Percentiles rank a stretch among this genome's conserved stretches.
Evolutionary conservation across 2,113 vertebrate species (phyloP).

Genomic region (Myiozetetes cayanensis): DNA sequence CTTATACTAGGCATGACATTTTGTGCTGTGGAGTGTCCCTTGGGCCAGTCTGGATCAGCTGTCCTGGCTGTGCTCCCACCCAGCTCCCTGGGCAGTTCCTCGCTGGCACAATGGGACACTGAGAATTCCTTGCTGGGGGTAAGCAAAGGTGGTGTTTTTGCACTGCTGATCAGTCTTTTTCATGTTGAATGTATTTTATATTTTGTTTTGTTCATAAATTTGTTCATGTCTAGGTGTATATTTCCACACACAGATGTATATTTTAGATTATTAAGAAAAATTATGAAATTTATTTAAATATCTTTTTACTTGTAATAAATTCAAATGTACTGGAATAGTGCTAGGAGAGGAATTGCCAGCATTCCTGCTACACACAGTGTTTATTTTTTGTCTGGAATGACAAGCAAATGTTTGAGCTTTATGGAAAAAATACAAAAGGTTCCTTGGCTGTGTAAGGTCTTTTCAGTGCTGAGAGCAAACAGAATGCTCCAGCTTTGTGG

Average conservation of each 20-base stretch:
- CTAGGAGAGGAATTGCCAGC: neutral
- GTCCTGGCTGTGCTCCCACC: neutral
- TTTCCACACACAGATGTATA: neutral
- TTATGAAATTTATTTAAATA: neutral
- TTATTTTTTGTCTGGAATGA: neutral
- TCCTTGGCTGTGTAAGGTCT: neutral
- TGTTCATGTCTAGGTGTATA: neutral
- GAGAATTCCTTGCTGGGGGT: neutral
- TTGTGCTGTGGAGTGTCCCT: neutral
- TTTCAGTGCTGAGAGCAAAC: neutral
- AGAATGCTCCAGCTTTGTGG: neutral
- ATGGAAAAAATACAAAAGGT: neutral
- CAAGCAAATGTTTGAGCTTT: neutral
- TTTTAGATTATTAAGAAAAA: neutral
- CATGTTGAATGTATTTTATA: neutral
- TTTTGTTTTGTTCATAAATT: neutral
- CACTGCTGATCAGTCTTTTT: neutral
- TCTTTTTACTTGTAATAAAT: neutral
- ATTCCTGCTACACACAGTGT: neutral
- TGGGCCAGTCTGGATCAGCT: neutral
- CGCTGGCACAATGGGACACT: neutral
- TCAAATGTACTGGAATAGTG: neutral
- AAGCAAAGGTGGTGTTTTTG: neutral
- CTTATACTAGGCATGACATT: neutral
- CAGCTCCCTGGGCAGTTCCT: too few species aligned